A percentile compares a stretch with the other conserved stretches of the same genome.
Evolutionary conservation across 2,888 invertebrate species (phyloP).

Genomic region (Athetis lepigone): DNA sequence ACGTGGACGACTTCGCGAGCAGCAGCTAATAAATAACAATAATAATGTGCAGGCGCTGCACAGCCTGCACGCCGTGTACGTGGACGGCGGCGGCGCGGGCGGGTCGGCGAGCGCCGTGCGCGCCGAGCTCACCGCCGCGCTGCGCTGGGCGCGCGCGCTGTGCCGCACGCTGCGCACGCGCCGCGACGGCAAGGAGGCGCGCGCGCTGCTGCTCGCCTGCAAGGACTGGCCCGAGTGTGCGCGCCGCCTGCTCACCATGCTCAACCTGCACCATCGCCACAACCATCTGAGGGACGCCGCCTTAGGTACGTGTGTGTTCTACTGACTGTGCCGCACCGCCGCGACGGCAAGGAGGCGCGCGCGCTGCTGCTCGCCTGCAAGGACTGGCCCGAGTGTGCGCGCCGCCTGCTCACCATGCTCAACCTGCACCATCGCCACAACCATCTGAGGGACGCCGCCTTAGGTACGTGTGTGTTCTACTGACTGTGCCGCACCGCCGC

Average conservation of each 20-base stretch:
- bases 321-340: conserved; percentile 93
- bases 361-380: conserved; percentile 93
- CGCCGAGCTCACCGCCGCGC: conserved; percentile 96
- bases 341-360: conserved; percentile 92
- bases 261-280: conserved; percentile 96
- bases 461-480: conserved; percentile 85
- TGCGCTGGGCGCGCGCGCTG: conserved; percentile 94
- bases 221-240: conserved; percentile 97
- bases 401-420: conserved; percentile 95
- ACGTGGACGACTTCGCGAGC: too few relatives aligned
- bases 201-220: conserved; percentile 92
- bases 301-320: too few relatives aligned
- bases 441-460: conserved; percentile 94
- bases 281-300: conserved; percentile 95
- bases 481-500: conserved; percentile 92
- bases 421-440: conserved; percentile 96
- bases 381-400: conserved; percentile 97
- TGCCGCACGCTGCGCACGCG: conserved; percentile 93
- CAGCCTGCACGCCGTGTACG: conserved; percentile 97
- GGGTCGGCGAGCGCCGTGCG: conserved; percentile 93
- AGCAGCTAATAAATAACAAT: background rate
- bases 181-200: conserved; percentile 92
- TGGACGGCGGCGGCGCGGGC: conserved; percentile 95
- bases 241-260: conserved; percentile 95
- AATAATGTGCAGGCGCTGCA: conserved; percentile 93